A percentile compares a stretch with the other conserved stretches of the same genome.
These are phyloP conservation scores for Acronicta aceris DNA, from an alignment of 2,888 invertebrate genomes.

Conservation along the genomic window DNA sequence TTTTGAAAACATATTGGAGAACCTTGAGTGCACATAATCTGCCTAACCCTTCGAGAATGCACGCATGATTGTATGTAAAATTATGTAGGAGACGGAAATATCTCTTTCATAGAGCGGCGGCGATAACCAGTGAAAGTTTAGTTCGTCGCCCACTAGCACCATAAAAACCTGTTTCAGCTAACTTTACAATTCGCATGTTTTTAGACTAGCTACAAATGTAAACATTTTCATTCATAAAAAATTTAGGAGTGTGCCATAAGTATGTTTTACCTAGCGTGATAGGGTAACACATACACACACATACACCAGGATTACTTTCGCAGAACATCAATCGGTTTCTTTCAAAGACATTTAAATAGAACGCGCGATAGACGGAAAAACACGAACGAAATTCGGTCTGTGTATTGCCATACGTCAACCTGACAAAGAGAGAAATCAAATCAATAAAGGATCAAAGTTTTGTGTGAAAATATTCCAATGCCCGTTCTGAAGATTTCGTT, in stretches of 20 bases:
- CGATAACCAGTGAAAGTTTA: slow-evolving; percentile 46
- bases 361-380: too few species aligned
- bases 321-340: too few species aligned
- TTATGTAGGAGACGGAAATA: slow-evolving; percentile 16
- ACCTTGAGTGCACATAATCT: neutral
- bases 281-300: too few species aligned
- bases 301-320: too few species aligned
- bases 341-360: too few species aligned
- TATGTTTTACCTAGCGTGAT: neutral
- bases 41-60: neutral
- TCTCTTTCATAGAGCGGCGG: slow-evolving; percentile 20
- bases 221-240: slow-evolving; percentile 11
- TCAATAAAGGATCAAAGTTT: too few species aligned
- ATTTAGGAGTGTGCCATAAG: neutral
- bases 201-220: slow-evolving; percentile 1
- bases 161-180: slow-evolving; percentile 36
- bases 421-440: too few species aligned
- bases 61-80: slow-evolving; percentile 6
- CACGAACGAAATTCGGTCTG: too few species aligned
- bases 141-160: slow-evolving; percentile 31
- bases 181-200: slow-evolving; percentile 10
- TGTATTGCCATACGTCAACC: too few species aligned
- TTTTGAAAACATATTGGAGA: too few species aligned
- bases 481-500: neutral
- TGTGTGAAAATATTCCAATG: too few species aligned